Evolutionary conservation across 2,113 vertebrate genomes (phyloP).

Genomic region (Centropristis striata): DNA sequence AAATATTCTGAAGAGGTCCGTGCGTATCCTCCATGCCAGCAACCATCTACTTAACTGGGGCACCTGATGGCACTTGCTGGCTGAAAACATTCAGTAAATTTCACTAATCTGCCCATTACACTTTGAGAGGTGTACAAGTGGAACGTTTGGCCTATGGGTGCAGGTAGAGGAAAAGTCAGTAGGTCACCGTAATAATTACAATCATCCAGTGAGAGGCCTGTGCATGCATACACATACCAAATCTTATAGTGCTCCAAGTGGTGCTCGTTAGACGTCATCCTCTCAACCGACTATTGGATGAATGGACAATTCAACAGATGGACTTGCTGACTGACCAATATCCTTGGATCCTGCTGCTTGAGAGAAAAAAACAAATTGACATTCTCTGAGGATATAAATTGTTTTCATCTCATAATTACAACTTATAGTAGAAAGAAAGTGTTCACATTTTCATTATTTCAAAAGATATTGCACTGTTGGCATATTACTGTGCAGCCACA

Average conservation of each 20-base stretch:
- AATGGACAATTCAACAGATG: constrained; percentile 13
- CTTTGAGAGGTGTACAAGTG: constrained; percentile 28
- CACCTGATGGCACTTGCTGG: constrained; percentile 6
- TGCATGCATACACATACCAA: background rate
- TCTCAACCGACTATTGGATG: background rate
- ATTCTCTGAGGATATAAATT: background rate
- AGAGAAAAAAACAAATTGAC: background rate
- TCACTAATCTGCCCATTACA: constrained; percentile 2
- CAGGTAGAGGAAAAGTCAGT: constrained; percentile 12
- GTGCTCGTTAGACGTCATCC: background rate
- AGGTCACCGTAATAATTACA: constrained; percentile 1
- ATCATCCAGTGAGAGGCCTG: background rate
- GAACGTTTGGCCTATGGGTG: constrained; percentile 6
- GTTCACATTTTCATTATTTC: background rate
- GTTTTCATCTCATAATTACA: background rate
- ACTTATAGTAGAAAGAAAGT: background rate
- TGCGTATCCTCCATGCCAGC: background rate
- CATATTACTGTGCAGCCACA: too few species aligned
- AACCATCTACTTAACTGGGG: constrained; percentile 8
- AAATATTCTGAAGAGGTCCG: background rate
- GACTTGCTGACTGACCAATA: constrained; percentile 12
- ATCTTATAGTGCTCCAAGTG: background rate
- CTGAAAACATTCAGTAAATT: constrained; percentile 15
- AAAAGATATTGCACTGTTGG: background rate
- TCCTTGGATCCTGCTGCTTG: background rate